phyloP scores from a whole-genome alignment of 2,797 vertebrate species.

The Peromyscus attwateri region DNA sequence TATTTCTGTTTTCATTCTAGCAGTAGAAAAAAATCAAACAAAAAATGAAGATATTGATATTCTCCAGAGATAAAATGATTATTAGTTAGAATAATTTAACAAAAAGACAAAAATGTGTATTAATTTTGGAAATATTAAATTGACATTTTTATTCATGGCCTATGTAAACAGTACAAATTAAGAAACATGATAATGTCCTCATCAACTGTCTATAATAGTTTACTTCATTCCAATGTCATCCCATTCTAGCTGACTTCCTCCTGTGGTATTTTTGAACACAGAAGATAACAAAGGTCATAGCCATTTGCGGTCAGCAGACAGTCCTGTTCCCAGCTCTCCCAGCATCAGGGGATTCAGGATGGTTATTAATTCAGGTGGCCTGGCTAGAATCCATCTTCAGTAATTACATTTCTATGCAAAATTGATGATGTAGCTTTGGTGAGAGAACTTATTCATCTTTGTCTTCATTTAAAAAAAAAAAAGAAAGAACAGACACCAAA shows the following conservation, averaged over 20 bases:
- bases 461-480: slow-evolving; percentile 57
- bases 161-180: not conserved
- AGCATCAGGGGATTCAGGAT: slow-evolving; percentile 40
- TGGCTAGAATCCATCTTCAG: slow-evolving; percentile 68
- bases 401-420: slow-evolving; percentile 53
- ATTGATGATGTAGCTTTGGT: slow-evolving; percentile 60
- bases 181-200: not conserved
- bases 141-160: not conserved
- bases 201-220: not conserved
- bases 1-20: not conserved
- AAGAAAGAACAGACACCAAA: slow-evolving; percentile 6
- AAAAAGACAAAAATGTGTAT: not conserved
- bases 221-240: slow-evolving; percentile 47
- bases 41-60: not conserved
- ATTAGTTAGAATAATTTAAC: not conserved
- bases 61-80: not conserved
- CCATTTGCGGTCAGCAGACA: slow-evolving; percentile 65
- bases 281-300: slow-evolving; percentile 74
- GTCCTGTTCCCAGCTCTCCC: not conserved
- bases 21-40: not conserved
- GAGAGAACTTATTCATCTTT: slow-evolving; percentile 66
- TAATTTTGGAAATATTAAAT: slow-evolving; percentile 18
- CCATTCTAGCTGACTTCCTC: slow-evolving; percentile 45
- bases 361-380: slow-evolving; percentile 78
- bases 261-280: slow-evolving; percentile 61